Conservation (phyloP, 2,888 invertebrate genomes). For the Drosophila conformis region DNA sequence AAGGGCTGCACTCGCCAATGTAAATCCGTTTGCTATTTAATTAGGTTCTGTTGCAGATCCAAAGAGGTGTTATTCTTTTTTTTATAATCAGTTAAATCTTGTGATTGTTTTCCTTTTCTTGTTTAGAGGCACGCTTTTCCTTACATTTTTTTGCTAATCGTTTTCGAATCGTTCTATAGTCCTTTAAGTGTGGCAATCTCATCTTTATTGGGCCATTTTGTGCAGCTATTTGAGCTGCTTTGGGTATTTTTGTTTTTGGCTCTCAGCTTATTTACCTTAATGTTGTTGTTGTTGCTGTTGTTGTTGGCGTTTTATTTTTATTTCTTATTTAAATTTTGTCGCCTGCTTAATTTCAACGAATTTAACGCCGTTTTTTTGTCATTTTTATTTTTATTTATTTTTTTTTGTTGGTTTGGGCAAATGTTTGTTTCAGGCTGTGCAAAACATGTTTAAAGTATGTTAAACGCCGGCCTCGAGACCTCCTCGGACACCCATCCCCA, state of each 20-base stretch:
- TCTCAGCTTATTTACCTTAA: slow-evolving; percentile 7
- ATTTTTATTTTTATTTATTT: neutral
- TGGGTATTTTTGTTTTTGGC: slow-evolving; percentile 11
- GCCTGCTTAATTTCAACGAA: slow-evolving; percentile 61
- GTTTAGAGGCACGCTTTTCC: slow-evolving; percentile 30
- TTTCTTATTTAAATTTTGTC: slow-evolving; percentile 43
- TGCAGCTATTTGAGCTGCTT: slow-evolving; percentile 39
- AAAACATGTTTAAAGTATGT: slow-evolving; percentile 80
- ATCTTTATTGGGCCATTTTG: slow-evolving; percentile 47
- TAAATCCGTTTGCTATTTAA: neutral
- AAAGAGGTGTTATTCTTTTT: neutral
- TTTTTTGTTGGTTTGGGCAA: slow-evolving; percentile 1
- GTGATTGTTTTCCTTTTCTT: slow-evolving; percentile 9
- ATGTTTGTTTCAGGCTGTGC: slow-evolving; percentile 48
- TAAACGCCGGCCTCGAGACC: slow-evolving; percentile 57
- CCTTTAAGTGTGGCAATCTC: slow-evolving; percentile 32
- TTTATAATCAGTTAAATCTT: neutral
- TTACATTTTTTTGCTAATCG: slow-evolving; percentile 36
- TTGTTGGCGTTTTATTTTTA: slow-evolving; percentile 28
- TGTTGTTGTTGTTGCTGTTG: slow-evolving; percentile 12
- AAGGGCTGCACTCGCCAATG: neutral
- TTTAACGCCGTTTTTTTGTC: slow-evolving; percentile 48
- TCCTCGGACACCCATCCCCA: slow-evolving; percentile 21
- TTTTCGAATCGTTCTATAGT: slow-evolving; percentile 30
- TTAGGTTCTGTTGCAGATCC: neutral